These are phyloP conservation scores for Manis javanica DNA, from an alignment of 2,797 vertebrate species.

Conservation along the genomic window DNA sequence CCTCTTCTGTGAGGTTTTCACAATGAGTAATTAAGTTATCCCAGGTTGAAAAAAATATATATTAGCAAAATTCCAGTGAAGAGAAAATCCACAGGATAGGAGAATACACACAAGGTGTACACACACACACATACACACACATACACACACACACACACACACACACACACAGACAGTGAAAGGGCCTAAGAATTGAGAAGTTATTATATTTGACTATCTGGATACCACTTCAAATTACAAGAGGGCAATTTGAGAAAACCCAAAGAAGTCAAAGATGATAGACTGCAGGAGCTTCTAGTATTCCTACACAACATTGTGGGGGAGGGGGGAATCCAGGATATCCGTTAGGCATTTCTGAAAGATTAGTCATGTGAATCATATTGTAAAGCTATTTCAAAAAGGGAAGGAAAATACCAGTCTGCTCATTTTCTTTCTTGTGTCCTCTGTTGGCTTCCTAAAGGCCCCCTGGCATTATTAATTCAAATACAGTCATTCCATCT, in stretches of 20 bases:
- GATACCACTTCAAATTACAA: conserved; percentile 1
- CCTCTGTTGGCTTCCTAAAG: background rate
- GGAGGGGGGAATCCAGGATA: background rate
- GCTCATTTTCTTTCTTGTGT: background rate
- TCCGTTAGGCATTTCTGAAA: conserved; percentile 37
- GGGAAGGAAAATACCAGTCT: background rate
- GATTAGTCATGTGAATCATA: background rate
- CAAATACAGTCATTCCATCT: background rate
- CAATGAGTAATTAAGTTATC: background rate
- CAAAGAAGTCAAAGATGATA: background rate
- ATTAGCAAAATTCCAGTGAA: background rate
- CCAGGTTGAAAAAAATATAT: background rate
- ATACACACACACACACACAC: too few relatives aligned
- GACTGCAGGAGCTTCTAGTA: background rate
- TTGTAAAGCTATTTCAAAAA: conserved; percentile 31
- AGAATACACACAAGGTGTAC: background rate
- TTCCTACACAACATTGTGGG: background rate
- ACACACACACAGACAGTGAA: background rate
- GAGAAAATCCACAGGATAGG: background rate
- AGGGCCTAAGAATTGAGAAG: background rate
- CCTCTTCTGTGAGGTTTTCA: background rate
- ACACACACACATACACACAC: too few relatives aligned
- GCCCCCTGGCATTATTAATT: background rate
- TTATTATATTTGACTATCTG: background rate
- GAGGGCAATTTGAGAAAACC: background rate